These are phyloP conservation scores for Meiosimyza platycephala DNA, from an alignment of 2,888 invertebrate genomes.

Conservation along the genomic window DNA sequence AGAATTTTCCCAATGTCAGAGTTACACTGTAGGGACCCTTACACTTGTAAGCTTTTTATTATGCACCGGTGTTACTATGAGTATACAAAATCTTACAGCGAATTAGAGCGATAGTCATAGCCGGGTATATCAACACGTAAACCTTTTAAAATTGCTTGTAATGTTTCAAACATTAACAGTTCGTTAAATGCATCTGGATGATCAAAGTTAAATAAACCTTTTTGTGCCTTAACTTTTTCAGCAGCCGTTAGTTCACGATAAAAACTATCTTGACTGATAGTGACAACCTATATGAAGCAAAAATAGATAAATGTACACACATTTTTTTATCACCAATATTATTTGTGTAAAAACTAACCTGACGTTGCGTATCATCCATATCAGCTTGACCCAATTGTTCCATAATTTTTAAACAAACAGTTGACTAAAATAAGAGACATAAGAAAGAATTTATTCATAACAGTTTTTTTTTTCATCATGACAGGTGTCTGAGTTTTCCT, in stretches of 20 bases:
- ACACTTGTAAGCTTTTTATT: too few relatives aligned
- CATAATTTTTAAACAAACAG: constrained; percentile 97
- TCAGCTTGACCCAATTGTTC: constrained; percentile 94
- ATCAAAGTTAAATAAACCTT: constrained; percentile 97
- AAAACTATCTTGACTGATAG: constrained; percentile 97
- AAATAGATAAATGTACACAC: neutral
- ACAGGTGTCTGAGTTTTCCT: neutral
- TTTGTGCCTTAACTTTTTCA: constrained; percentile 85
- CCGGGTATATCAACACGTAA: constrained; percentile 90
- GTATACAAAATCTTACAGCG: constrained; percentile 72
- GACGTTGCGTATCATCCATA: constrained; percentile 86
- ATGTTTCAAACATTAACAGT: constrained; percentile 81
- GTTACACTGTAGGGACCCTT: too few relatives aligned
- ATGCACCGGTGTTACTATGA: constrained; percentile 27
- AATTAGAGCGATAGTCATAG: constrained; percentile 93
- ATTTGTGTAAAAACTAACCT: constrained; percentile 64
- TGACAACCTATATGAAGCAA: constrained; percentile 74
- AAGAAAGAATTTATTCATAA: neutral
- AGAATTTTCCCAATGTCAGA: too few relatives aligned
- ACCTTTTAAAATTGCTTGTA: constrained; percentile 86
- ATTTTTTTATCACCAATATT: constrained; percentile 1
- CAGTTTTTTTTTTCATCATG: neutral
- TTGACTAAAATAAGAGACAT: constrained; percentile 74
- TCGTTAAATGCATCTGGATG: constrained; percentile 98
- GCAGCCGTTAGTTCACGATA: constrained; percentile 86